Conservation (phyloP, 2,113 vertebrate genomes). For the Istiophorus platypterus region DNA sequence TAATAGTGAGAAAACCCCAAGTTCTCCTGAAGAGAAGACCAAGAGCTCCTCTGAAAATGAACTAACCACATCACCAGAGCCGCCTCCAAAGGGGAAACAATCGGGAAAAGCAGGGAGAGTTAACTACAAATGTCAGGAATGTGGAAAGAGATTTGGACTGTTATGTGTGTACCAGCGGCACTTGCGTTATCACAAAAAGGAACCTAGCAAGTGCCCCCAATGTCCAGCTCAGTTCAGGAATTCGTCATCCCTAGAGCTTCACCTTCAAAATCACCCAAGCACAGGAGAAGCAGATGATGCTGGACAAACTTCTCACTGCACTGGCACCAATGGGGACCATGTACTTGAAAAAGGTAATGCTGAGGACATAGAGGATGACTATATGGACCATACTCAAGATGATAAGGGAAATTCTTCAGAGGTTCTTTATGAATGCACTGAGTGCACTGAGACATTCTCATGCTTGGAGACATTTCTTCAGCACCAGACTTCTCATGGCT, state of each 20-base stretch:
- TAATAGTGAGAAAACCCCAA: constrained; percentile 45
- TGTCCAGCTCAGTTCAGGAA: constrained; percentile 80
- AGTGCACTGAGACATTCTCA: constrained; percentile 82
- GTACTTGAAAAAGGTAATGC: constrained; percentile 42
- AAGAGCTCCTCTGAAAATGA: constrained; percentile 65
- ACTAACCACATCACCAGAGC: constrained; percentile 42
- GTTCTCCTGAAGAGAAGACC: constrained; percentile 46
- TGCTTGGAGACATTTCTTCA: constrained; percentile 81
- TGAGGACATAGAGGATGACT: constrained; percentile 60
- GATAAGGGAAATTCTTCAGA: constrained; percentile 63
- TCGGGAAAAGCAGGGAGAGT: constrained; percentile 62
- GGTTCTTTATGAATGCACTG: constrained; percentile 82
- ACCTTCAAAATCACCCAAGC: constrained; percentile 77
- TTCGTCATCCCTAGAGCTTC: constrained; percentile 74
- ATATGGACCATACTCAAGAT: constrained; percentile 57
- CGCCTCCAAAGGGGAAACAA: constrained; percentile 47
- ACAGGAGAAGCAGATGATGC: constrained; percentile 38
- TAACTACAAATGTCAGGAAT: constrained; percentile 84
- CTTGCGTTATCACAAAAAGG: constrained; percentile 82
- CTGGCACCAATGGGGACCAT: constrained; percentile 32
- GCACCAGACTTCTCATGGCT: constrained; percentile 82
- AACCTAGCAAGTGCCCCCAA: constrained; percentile 73
- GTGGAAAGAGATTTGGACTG: constrained; percentile 83
- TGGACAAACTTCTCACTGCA: constrained; percentile 39
- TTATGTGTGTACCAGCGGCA: constrained; percentile 84